phyloP scores from a whole-genome alignment of 2,888 invertebrate species.

The Alentia gelatinosa region DNA sequence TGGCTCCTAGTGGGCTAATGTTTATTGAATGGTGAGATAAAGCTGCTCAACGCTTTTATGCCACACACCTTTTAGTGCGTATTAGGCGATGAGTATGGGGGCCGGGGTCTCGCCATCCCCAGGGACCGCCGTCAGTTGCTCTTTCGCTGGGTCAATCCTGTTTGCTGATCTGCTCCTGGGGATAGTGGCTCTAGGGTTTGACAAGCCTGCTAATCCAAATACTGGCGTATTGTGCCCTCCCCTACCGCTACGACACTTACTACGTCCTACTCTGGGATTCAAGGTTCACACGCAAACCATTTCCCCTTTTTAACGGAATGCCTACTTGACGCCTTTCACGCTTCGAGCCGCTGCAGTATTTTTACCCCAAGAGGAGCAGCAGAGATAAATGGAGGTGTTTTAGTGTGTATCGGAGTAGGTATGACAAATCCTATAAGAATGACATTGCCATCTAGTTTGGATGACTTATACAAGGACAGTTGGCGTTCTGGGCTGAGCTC shows the following conservation, averaged over 20 bases:
- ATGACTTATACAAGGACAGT: too few species aligned
- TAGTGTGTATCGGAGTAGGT: too few species aligned
- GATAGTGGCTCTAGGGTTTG: not conserved
- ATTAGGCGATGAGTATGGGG: not conserved
- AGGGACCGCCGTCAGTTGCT: not conserved
- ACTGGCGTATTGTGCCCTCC: not conserved
- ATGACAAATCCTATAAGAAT: too few species aligned
- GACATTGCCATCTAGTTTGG: too few species aligned
- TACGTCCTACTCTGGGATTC: too few species aligned
- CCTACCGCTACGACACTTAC: too few species aligned
- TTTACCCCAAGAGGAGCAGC: too few species aligned
- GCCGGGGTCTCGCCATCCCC: not conserved
- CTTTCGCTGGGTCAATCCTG: not conserved
- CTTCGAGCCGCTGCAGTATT: too few species aligned
- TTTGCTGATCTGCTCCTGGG: not conserved
- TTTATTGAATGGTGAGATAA: constrained; percentile 24
- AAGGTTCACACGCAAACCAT: too few species aligned
- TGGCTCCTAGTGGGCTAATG: not conserved
- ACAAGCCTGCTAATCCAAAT: not conserved
- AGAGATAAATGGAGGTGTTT: too few species aligned
- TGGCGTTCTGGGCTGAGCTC: not conserved
- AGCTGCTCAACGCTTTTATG: constrained; percentile 5
- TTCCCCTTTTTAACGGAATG: too few species aligned
- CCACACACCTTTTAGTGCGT: constrained; percentile 9
- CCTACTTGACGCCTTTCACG: too few species aligned